Conservation (phyloP, 2,113 vertebrate genomes). For the Hypocryptadius cinnamomeus region DNA sequence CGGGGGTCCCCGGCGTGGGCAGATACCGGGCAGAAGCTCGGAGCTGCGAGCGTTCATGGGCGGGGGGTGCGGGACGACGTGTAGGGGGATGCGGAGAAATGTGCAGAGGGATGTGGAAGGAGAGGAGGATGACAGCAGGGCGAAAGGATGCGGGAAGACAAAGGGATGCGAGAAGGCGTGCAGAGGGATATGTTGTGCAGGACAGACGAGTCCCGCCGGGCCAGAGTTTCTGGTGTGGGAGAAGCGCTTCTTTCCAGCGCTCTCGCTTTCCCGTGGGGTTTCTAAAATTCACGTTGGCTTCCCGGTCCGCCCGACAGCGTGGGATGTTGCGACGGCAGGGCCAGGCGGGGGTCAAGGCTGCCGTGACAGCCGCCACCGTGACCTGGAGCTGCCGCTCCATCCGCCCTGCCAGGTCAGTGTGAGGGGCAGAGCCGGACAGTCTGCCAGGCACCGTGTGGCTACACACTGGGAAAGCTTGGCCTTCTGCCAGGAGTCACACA, state of each 20-base stretch:
- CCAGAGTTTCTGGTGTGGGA: background rate
- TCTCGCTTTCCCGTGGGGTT: background rate
- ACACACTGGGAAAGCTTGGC: background rate
- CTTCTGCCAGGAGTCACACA: background rate
- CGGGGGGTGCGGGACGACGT: no score
- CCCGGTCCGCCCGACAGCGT: fast-evolving
- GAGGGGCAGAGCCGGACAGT: background rate
- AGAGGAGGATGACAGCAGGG: no score
- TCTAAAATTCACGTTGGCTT: background rate
- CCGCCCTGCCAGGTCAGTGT: fast-evolving
- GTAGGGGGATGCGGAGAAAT: background rate
- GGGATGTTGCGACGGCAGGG: background rate
- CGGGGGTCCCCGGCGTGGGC: background rate
- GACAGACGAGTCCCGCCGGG: background rate
- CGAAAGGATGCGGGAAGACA: background rate
- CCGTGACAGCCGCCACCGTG: background rate
- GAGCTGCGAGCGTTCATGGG: background rate
- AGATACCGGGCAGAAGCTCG: background rate
- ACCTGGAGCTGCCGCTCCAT: background rate
- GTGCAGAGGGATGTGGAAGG: background rate
- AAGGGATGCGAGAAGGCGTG: background rate
- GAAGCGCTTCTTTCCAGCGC: background rate
- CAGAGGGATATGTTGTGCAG: background rate
- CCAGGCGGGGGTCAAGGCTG: background rate
- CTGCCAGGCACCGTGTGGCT: background rate